Evolutionary conservation across 1,140 invertebrate genomes (phyloP), one percentile per base, ranked within the genome.

Genomic region (Drosophila erecta): DNA sequence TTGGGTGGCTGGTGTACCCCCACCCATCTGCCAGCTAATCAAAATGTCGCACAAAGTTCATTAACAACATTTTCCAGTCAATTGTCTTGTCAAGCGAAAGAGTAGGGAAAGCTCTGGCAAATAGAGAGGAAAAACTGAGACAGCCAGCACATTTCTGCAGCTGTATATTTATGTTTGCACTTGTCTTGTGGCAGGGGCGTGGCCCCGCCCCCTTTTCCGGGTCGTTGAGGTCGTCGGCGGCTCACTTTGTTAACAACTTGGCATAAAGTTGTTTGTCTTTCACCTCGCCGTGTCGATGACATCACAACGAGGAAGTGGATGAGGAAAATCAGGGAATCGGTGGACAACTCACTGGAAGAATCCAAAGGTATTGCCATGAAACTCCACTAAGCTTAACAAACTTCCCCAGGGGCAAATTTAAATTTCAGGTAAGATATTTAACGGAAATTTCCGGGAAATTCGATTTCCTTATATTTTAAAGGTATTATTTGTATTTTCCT

Each of bases 51-150:
- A 76, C 71, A 89, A 87, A 87, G 83, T 87, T 87, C 83, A 87
- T 87, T 87, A 87, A 89, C 84, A 89, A 79, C 79, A 87, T 87
- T 89, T 87, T 87, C 84, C 79, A 87, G 79, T 84, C 84, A 83
- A 89, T 87, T 87, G 84, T 83, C 84, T 67, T 76, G 79, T 83
- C 76, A 72, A 27, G 40, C 27, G 24, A 17, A 57, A 38, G 60
- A 30, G 35, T 41, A 12, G 38, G 54, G 20, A 43, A 22, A 55
- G 15, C 20, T 24, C 22, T 40, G 53, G 20, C 27, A 60, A 50
- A 62, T 37, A n/a, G 27, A 66, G 59, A 33, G 20, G 44, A 49
- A 0, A 33, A 37, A 11, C 7, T 4, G 35, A 60, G 66, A 59
- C 67, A 49, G 40, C 56, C 27, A 69, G 77, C 59, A 77, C 79